Base-by-base conservation (phyloP, 2,113 vertebrate genomes). In the Butastur rufipennis region DNA sequence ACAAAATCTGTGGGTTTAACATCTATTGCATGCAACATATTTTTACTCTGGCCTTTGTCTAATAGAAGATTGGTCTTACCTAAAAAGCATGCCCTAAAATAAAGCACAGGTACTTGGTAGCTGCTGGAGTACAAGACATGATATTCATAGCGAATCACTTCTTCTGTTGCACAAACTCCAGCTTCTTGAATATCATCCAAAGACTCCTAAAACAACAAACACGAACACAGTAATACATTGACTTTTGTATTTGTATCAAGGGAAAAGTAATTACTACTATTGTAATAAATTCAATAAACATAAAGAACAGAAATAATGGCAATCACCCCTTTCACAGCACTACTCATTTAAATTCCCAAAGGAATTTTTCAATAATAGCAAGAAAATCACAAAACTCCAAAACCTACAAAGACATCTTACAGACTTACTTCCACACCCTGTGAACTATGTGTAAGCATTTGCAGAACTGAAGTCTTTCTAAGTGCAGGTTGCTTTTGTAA, bases 101-200 rank as follows among this genome's bases (percentile, higher is more conserved):
- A 99, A 23, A 99, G 98, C 50, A 99, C 98, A 4, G 99, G 99
- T 40, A 98, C 98, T 71, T 98, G 98, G 95, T 99, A 99, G 97
- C 99, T 99, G 88, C 98, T 98, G 70, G 99, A 99, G 94, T 98
- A 99, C 38, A 99, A 72, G 91, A 99, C 96, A 65, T 99, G 99
- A 92, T 99, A 99, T 78, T 99, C 99, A 13, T 98, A 99, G 75
- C 98, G 98, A 93, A 99, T 97, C 86, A 98, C 97, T 86, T 98
- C 88, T 5, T 92, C 94, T 5, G 80, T 58, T 36, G 77, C 34
- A 74, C 66, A 10, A 22, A n/a, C 61, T 56, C 68, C 97, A 9
- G 62, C 16, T 55, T 84, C 96, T 85, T 98, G 75, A 40, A 32
- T 91, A 40, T 98, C 98, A 88, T 98, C 98, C 55, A 86, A 32